Evolutionary conservation across 2,113 vertebrate genomes (phyloP), one percentile per base, ranked within the genome.

Genomic region (Solea senegalensis): DNA sequence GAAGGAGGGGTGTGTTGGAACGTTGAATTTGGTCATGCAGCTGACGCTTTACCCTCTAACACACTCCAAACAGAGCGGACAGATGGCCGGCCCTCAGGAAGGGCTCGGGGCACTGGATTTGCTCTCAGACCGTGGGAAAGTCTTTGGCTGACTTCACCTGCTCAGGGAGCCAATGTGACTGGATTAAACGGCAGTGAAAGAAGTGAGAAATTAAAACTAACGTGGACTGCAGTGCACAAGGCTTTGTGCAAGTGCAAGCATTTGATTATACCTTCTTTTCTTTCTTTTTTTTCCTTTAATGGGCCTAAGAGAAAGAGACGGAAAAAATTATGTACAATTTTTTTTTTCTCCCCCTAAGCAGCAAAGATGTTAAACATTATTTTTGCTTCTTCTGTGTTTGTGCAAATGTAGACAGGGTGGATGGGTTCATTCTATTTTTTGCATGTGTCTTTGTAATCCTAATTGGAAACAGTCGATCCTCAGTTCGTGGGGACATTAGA

Each of bases 71-170:
- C 89, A 92, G 84, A 91, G 65, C 74, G 85, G 90, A 93, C 94
- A 94, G 94, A 94, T 94, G 93, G 93, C 88, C 75, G 86, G 86
- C 90, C 90, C 88, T 86, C 85, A 89, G 90, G 85, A 90, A 90
- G 89, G 89, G 91, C 89, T 92, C 55, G 81, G 91, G 88, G 90
- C 86, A 82, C 80, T 78, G 87, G 91, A 90, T 92, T 90, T 92
- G 83, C 90, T 91, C 86, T 83, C 67, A 84, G 92, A 93, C 89
- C 94, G 92, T 94, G 92, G 92, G 94, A 94, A 94, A 92, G 90
- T 89, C 87, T 92, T 84, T 78, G 89, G 85, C 89, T 91, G 86
- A 92, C 86, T 92, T 93, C 92, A 93, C 92, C 92, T 94, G 92
- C 91, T 92, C 81, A 43, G 78, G 75, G 87, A 90, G 65, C 86